Base-by-base conservation (phyloP, 2,888 invertebrate species). In the Anthoptus insignis region DNA sequence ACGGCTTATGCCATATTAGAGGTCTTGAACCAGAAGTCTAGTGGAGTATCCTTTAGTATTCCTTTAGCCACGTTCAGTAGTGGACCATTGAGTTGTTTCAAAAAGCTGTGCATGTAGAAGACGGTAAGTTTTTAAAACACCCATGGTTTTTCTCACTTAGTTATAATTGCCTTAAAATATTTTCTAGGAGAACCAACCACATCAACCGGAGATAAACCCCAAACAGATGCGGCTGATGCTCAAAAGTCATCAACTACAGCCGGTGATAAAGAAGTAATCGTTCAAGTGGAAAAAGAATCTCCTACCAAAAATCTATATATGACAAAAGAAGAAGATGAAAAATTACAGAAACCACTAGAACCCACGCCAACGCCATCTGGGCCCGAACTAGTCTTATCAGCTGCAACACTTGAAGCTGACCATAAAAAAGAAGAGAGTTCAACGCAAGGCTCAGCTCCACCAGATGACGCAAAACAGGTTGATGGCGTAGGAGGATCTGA, bases 311-410 rank as follows among this genome's bases (percentile, higher is more conserved):
- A 81, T 32, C 68, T 89, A 5, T 88, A 85, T 72, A 88, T 89
- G 63, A 87, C 87, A 0, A 80, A 85, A 67, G 86, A 84, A 64
- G 91, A 90, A 72, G 89, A 88, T 49, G 78, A 72, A 0, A 81
- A 77, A 3, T 74, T 88, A 22, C 89, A 88, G 50, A 88, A 88
- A 74, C 91, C 89, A 0, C 81, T 89, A 2, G 83, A 87, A n/a
- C 89, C 91, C 6, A 85, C 88, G 13, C 82, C 87, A 1, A 88
- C 63, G 3, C 63, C 56, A 0, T 37, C 56, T 29, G 56, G 63
- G 13, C 57, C 72, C 0, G 90, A 91, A 71, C 88, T 89, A 71
- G 89, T 93, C 32, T 73, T 93, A 3, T 92, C 93, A 27, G 92
- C 89, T 11, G 73, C 87, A 0, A 79, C 85, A 53, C 78, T 92